A percentile compares a stretch with the other conserved stretches of the same genome.
Conservation (phyloP, 2,797 vertebrate species). For the Molossus molossus region DNA sequence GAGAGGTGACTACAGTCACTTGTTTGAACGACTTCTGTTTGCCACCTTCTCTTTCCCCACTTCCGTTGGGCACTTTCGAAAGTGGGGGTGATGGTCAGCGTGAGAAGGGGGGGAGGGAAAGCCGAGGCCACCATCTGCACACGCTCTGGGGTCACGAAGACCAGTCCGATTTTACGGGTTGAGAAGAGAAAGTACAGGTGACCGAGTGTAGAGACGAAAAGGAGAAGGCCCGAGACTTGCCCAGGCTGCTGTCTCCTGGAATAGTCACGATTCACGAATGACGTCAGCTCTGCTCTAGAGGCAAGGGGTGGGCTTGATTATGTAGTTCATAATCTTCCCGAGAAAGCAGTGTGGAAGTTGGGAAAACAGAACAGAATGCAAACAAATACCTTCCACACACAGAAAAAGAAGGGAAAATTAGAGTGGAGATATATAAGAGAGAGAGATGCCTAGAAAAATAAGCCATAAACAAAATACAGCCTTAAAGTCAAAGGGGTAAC, state of each 20-base stretch:
- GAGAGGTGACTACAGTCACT: not conserved
- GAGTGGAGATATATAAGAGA: not conserved
- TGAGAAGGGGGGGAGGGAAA: not conserved
- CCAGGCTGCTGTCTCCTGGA: not conserved
- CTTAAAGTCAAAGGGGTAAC: not conserved
- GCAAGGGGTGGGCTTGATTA: not conserved
- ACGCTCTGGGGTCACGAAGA: not conserved
- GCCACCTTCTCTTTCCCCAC: not conserved
- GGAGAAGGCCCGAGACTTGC: not conserved
- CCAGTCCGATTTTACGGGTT: not conserved
- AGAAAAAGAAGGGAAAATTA: not conserved
- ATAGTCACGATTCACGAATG: not conserved
- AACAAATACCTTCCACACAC: not conserved
- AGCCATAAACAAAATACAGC: not conserved
- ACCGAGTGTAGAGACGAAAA: not conserved
- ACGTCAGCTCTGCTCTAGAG: not conserved
- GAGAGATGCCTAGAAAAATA: not conserved
- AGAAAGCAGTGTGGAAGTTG: not conserved
- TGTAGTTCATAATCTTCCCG: not conserved
- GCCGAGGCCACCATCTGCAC: not conserved
- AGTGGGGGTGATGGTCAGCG: not conserved
- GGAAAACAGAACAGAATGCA: not conserved
- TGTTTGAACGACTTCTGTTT: not conserved
- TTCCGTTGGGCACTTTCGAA: not conserved
- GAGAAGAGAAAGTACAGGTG: not conserved